Evolutionary conservation across 1,140 invertebrate species (phyloP), one percentile per base, ranked within the genome.

Genomic region (Conus ventricosus): DNA sequence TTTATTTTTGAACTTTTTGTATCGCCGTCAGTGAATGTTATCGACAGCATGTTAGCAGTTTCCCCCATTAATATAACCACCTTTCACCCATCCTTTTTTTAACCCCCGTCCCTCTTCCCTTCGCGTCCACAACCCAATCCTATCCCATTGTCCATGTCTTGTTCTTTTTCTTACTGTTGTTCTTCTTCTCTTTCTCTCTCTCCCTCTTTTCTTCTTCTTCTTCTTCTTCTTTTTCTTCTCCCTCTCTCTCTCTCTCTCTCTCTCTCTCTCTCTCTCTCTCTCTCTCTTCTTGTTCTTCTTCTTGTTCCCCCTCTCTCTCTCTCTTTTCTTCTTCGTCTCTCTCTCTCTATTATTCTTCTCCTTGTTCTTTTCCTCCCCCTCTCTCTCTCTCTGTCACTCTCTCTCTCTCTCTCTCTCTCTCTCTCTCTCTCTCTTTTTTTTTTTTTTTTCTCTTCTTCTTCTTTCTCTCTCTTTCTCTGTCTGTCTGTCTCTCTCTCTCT

Each of bases 351-450:
- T 23, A 10, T 23, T 80, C 76, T 80, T 23, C 23, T 23, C 23
- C 76, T 80, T 23, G 7, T 23, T 80, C 76, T 80, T 23, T 80
- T 23, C 23, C 76, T 80, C 76, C 23, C 76, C 23, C 76, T 80
- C 76, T 80, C 76, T 80, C 76, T 80, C 76, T 80, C 76, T 80
- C 76, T 80, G 8, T 80, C 76, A 10, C 76, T 80, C 76, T 80
- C 76, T 80, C 76, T 80, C 76, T 80, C 76, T 80, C 76, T 80
- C 76, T 80, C 76, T 80, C 76, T 80, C 57, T 60, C 57, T 60
- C 57, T 7, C 57, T 10, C 57, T 60, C 8, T 17, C 57, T 60
- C 57, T 60, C 76, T 80, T 80, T 10, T 80, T 80, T 7, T 27
- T 80, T 80, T 80, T 7, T 51, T 10, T 80, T 51, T 27, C 76